Conservation (phyloP, 2,113 vertebrate genomes). For the Ceuthmochares aereus region DNA sequence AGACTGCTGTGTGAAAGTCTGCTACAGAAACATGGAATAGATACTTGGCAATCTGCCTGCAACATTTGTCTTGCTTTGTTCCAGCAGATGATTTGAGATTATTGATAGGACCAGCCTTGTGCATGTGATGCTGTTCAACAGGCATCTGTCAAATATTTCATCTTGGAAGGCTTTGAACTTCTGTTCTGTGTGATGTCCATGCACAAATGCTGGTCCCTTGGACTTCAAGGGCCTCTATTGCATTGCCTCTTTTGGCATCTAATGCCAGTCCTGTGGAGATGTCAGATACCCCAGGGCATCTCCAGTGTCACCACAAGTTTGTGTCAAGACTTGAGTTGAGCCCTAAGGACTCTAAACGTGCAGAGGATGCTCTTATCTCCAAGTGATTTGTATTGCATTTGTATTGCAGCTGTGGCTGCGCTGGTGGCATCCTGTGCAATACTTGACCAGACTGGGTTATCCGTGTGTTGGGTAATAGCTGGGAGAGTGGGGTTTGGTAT, state of each 20-base stretch:
- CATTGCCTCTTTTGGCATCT: not conserved
- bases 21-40: constrained; percentile 26
- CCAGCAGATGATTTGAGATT: constrained; percentile 3
- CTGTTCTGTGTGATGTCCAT: not conserved
- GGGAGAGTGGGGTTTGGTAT: not conserved
- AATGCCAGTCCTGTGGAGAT: not conserved
- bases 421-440: not conserved
- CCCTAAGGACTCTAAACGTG: not conserved
- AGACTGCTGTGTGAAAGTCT: constrained; percentile 13
- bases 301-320: not conserved
- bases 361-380: not conserved
- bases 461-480: not conserved
- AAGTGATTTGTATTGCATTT: not conserved
- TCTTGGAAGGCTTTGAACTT: not conserved
- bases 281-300: not conserved
- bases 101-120: not conserved
- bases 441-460: not conserved
- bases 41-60: constrained; percentile 17
- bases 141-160: not conserved
- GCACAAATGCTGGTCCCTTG: not conserved
- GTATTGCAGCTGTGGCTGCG: constrained; percentile 15
- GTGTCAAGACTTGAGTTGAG: not conserved
- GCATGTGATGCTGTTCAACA: not conserved
- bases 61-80: constrained; percentile 22
- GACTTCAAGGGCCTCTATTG: not conserved